Conservation (phyloP, 1,140 invertebrate species). For the Caenorhabditis brenneri region DNA sequence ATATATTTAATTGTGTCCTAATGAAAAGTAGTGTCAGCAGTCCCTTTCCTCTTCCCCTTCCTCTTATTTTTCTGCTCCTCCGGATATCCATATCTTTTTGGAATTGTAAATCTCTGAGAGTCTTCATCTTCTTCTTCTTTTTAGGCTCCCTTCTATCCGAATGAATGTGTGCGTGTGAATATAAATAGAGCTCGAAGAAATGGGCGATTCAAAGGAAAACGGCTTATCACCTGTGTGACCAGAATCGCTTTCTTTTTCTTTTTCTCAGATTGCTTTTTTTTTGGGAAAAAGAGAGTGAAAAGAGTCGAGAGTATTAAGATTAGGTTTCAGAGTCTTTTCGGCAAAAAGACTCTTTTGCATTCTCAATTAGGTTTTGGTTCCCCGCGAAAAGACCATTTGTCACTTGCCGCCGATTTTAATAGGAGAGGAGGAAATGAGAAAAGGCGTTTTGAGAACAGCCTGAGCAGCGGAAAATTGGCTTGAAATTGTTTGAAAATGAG, state of each 20-base stretch:
- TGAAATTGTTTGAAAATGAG: no score
- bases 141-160: background rate
- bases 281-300: background rate
- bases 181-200: background rate
- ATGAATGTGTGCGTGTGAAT: constrained; percentile 39
- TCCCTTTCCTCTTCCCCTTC: no score
- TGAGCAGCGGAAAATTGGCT: no score
- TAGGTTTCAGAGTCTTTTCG: background rate
- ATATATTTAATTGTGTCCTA: background rate
- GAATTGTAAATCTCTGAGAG: constrained; percentile 16
- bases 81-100: background rate
- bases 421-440: background rate
- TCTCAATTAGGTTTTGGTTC: background rate
- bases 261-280: background rate
- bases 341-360: background rate
- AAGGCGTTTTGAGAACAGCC: background rate
- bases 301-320: background rate
- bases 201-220: background rate
- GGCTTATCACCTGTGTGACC: background rate
- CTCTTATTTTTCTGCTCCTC: background rate
- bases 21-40: background rate
- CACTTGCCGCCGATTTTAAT: background rate
- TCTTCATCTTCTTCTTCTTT: background rate
- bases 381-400: background rate
- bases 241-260: background rate